Conservation (phyloP, 2,888 invertebrate species). For the Nephrotoma appendiculata region DNA sequence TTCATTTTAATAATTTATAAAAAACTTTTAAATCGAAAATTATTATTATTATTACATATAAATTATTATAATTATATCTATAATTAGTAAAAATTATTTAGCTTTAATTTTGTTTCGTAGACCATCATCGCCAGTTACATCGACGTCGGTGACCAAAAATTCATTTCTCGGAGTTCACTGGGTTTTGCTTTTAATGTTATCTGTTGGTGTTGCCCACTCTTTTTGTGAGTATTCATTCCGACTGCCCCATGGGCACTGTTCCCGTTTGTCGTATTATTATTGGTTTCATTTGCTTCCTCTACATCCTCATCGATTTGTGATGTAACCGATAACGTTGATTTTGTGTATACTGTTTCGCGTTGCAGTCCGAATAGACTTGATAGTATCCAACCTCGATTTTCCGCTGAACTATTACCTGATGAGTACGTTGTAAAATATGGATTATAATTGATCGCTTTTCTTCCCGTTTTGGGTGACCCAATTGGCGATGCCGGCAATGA, state of each 20-base stretch:
- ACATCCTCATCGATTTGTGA: constrained; percentile 45
- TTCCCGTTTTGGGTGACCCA: constrained; percentile 36
- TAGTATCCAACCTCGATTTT: constrained; percentile 41
- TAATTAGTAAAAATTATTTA: neutral
- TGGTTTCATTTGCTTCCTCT: constrained; percentile 17
- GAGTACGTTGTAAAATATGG: constrained; percentile 39
- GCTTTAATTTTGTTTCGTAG: neutral
- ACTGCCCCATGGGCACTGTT: constrained; percentile 5
- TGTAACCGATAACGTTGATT: constrained; percentile 37
- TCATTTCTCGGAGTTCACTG: constrained; percentile 65
- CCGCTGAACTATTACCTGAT: neutral
- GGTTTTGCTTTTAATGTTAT: constrained; percentile 41
- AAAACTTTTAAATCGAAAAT: neutral
- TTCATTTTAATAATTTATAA: neutral
- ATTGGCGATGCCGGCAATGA: constrained; percentile 56
- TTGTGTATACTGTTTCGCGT: constrained; percentile 40
- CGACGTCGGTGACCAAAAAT: constrained; percentile 74
- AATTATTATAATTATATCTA: neutral
- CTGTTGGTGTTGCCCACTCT: constrained; percentile 32
- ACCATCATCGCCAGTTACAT: constrained; percentile 38
- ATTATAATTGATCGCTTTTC: constrained; percentile 35
- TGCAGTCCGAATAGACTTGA: constrained; percentile 50
- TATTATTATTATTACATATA: neutral
- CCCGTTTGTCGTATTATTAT: neutral
- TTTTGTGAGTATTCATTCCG: constrained; percentile 24